A percentile compares a stretch with the other conserved stretches of the same genome.
Evolutionary conservation across 2,113 vertebrate species (phyloP).

Genomic region (Chloebia gouldiae): DNA sequence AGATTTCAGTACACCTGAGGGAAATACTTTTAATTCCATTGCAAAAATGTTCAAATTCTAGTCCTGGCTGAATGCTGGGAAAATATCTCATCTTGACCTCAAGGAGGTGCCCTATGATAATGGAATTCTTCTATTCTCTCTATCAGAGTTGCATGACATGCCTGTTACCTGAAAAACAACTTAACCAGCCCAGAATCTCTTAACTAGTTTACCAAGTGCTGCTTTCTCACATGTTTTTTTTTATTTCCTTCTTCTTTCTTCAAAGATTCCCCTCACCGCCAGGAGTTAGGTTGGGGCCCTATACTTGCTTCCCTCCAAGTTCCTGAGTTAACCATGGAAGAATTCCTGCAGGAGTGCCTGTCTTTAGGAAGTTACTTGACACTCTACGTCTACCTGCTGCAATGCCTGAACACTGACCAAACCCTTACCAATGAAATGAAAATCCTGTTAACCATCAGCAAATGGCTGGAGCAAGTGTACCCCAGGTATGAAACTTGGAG

Average conservation of each 20-base stretch:
- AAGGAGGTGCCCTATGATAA: neutral
- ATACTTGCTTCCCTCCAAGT: constrained; percentile 93
- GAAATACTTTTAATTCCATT: neutral
- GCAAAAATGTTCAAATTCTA: neutral
- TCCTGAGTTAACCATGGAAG: constrained; percentile 92
- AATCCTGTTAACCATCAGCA: constrained; percentile 82
- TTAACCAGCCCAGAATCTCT: neutral
- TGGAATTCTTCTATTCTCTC: neutral
- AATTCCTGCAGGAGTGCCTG: constrained; percentile 93
- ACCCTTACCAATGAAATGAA: constrained; percentile 88
- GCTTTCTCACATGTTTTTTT: neutral
- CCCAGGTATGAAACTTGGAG: constrained; percentile 75
- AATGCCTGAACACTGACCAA: constrained; percentile 87
- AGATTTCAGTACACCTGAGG: neutral
- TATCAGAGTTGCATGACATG: neutral
- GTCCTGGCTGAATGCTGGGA: neutral
- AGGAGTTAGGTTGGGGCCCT: constrained; percentile 89
- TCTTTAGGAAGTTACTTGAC: constrained; percentile 91
- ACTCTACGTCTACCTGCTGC: constrained; percentile 90
- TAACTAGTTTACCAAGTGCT: neutral
- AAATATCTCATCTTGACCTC: neutral
- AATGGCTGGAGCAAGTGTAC: constrained; percentile 88
- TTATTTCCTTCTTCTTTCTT: neutral
- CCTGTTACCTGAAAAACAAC: neutral
- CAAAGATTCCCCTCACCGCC: constrained; percentile 71